Evolutionary conservation across 2,113 vertebrate genomes (phyloP).

Genomic region (Pygoscelis antarcticus): DNA sequence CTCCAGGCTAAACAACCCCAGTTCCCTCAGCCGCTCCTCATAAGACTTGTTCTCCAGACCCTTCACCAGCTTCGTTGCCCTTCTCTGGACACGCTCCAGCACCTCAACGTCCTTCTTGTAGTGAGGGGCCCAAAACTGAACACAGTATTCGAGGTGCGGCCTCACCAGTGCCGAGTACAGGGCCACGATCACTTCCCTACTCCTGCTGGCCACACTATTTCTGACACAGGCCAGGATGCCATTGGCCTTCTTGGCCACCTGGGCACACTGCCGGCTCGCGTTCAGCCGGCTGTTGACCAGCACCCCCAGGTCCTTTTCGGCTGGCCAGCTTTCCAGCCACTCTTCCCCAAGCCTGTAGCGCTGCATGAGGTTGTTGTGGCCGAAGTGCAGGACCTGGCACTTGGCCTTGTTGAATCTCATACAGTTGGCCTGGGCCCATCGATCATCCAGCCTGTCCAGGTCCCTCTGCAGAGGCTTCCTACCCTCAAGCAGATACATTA

Average conservation of each 20-base stretch:
- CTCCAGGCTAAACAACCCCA: neutral
- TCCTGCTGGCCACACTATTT: neutral
- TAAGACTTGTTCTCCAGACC: neutral
- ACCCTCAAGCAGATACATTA: neutral
- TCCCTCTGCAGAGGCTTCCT: neutral
- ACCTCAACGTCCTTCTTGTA: no score
- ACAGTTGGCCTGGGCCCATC: accelerated
- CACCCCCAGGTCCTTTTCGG: neutral
- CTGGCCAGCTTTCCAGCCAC: neutral
- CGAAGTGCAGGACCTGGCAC: accelerated
- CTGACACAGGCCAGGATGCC: neutral
- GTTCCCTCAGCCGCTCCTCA: accelerated
- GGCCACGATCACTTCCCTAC: accelerated
- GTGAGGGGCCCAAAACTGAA: no score
- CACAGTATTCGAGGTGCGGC: neutral
- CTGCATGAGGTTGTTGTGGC: accelerated
- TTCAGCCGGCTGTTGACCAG: accelerated
- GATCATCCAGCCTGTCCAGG: neutral
- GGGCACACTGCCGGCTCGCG: neutral
- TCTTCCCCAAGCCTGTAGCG: accelerated
- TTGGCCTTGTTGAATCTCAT: neutral
- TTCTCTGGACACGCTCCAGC: neutral
- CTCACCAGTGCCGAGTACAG: accelerated
- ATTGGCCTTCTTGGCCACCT: neutral
- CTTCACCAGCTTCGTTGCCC: neutral